Percentiles rank a stretch among this genome's conserved stretches.
These are phyloP conservation scores for Chionis minor DNA, from an alignment of 2,113 vertebrate genomes.

Conservation along the genomic window DNA sequence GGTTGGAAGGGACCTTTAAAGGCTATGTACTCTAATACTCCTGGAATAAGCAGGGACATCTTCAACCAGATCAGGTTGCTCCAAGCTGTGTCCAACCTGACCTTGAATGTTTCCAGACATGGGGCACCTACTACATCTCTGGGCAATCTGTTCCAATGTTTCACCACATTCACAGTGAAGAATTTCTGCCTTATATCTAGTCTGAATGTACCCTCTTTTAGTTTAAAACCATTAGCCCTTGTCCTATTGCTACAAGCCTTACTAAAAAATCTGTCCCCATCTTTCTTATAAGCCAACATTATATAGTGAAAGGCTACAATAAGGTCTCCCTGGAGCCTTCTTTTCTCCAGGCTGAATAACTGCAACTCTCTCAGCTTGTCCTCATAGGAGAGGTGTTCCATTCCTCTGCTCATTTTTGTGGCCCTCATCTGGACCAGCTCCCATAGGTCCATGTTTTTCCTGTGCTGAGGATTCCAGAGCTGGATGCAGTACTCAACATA, in stretches of 20 bases:
- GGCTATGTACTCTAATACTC: background rate
- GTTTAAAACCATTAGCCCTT: background rate
- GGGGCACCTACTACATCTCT: fast-evolving
- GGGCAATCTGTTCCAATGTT: fast-evolving
- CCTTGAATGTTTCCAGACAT: background rate
- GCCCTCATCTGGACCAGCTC: background rate
- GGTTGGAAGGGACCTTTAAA: background rate
- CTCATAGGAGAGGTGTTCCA: background rate
- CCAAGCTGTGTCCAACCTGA: fast-evolving
- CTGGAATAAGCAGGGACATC: background rate
- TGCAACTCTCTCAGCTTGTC: background rate
- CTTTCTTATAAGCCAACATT: background rate
- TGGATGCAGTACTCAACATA: background rate
- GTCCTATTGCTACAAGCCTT: background rate
- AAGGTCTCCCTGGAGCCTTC: background rate
- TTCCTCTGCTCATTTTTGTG: background rate
- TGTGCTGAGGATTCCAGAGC: background rate
- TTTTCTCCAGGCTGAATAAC: background rate
- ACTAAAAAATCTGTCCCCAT: fast-evolving
- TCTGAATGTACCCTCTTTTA: background rate
- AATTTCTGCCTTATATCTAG: background rate
- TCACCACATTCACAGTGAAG: background rate
- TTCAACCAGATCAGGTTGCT: background rate
- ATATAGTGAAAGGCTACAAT: background rate
- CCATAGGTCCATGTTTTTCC: background rate